Conservation (phyloP, 1,140 invertebrate species). For the Drosophila sechellia region DNA sequence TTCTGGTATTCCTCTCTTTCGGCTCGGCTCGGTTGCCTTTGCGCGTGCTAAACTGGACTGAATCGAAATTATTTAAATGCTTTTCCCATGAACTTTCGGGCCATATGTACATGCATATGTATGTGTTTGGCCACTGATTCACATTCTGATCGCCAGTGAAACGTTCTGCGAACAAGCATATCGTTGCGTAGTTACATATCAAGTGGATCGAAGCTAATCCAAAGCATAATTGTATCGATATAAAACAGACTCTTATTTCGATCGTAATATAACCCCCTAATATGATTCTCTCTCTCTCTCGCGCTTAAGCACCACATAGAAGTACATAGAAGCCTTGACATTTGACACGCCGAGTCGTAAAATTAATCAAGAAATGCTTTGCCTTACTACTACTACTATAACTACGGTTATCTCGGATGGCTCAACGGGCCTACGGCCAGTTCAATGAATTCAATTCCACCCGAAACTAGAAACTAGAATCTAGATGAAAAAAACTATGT, state of each 20-base stretch:
- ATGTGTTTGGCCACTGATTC: conserved; percentile 21
- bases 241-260: too few species aligned
- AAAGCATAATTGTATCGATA: too few species aligned
- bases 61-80: conserved; percentile 44
- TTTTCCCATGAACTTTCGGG: conserved; percentile 27
- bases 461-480: not conserved
- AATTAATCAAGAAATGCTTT: conserved; percentile 49
- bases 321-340: conserved; percentile 47
- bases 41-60: conserved; percentile 60
- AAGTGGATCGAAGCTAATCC: too few species aligned
- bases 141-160: conserved; percentile 19
- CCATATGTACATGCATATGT: not conserved
- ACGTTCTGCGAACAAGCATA: conserved; percentile 11
- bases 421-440: conserved; percentile 17
- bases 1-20: conserved; percentile 28
- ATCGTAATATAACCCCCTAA: too few species aligned
- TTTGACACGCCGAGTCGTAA: conserved; percentile 56
- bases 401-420: conserved; percentile 26
- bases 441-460: conserved; percentile 44
- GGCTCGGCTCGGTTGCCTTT: conserved; percentile 6
- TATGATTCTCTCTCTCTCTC: too few species aligned
- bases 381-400: not conserved
- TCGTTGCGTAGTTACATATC: conserved; percentile 7
- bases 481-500: not conserved
- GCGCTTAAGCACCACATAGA: not conserved